Evolutionary conservation across 2,113 vertebrate species (phyloP).

Genomic region (Corythornis vintsioides): DNA sequence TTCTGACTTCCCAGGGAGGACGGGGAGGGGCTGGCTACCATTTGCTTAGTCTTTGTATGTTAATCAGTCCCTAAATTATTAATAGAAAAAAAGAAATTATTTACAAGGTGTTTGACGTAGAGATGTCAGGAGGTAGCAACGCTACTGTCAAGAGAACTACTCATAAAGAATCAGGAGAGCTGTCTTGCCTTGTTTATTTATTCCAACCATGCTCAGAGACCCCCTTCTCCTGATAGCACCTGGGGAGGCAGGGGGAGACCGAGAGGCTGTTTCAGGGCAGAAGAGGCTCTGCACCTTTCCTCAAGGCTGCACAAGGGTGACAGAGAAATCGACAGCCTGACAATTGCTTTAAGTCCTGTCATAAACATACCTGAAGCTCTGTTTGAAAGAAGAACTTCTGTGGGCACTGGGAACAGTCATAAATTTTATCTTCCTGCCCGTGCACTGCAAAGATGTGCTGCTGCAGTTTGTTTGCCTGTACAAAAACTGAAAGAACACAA

Average conservation of each 20-base stretch:
- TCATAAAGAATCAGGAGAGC: constrained; percentile 56
- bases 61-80: constrained; percentile 75
- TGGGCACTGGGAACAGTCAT: constrained; percentile 98
- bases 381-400: constrained; percentile 99
- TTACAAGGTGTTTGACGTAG: constrained; percentile 69
- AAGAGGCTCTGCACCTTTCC: not conserved
- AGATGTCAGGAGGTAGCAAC: constrained; percentile 47
- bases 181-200: constrained; percentile 68
- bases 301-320: not conserved
- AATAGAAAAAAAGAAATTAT: constrained; percentile 71
- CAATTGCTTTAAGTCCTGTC: constrained; percentile 8
- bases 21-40: constrained; percentile 11
- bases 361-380: constrained; percentile 91
- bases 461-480: constrained; percentile 99
- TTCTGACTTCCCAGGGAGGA: constrained; percentile 8
- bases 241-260: not conserved
- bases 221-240: constrained; percentile 10
- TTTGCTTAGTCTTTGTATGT: constrained; percentile 71
- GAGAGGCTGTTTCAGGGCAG: not conserved
- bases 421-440: constrained; percentile 98
- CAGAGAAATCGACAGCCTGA: not conserved
- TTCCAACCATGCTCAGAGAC: constrained; percentile 42
- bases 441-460: constrained; percentile 99
- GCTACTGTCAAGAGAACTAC: constrained; percentile 67
- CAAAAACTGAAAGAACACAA: constrained; percentile 86